Percentiles rank a stretch among this genome's conserved stretches.
Conservation (phyloP, 1,140 invertebrate genomes). For the Drosophila ficusphila region DNA sequence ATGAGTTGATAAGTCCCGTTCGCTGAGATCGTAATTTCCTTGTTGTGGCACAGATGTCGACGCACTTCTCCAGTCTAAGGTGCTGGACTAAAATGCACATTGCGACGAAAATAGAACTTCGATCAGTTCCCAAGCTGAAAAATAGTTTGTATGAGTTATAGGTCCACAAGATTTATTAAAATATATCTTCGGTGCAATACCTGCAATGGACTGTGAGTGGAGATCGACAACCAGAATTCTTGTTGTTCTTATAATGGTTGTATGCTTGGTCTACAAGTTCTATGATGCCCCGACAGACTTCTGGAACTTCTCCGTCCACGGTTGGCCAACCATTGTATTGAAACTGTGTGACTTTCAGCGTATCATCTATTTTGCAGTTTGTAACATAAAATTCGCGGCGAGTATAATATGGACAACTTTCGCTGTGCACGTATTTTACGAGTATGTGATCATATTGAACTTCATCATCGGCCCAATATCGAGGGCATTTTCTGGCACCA, state of each 20-base stretch:
- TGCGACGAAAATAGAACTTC: constrained; percentile 95
- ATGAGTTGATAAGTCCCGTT: constrained; percentile 92
- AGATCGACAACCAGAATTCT: constrained; percentile 85
- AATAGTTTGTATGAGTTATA: not conserved
- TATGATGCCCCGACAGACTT: constrained; percentile 92
- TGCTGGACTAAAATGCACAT: constrained; percentile 94
- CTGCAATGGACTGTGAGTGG: constrained; percentile 93
- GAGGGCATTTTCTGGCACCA: constrained; percentile 91
- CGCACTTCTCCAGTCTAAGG: constrained; percentile 91
- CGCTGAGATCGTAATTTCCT: constrained; percentile 93
- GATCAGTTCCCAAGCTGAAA: constrained; percentile 91
- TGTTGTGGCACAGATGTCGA: constrained; percentile 93
- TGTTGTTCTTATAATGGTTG: constrained; percentile 84
- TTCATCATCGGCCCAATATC: constrained; percentile 97
- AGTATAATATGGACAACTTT: constrained; percentile 94
- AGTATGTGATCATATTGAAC: constrained; percentile 92
- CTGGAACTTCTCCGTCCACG: constrained; percentile 93
- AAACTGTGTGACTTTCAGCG: constrained; percentile 90
- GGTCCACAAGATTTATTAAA: too few species aligned
- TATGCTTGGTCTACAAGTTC: constrained; percentile 90
- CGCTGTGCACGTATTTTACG: constrained; percentile 93
- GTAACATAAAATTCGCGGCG: constrained; percentile 92
- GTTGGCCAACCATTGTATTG: constrained; percentile 96
- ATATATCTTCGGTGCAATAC: constrained; percentile 71
- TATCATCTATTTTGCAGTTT: constrained; percentile 91